phyloP scores from a whole-genome alignment of 2,888 invertebrate genomes.

The Tetheella fluctuosa region DNA sequence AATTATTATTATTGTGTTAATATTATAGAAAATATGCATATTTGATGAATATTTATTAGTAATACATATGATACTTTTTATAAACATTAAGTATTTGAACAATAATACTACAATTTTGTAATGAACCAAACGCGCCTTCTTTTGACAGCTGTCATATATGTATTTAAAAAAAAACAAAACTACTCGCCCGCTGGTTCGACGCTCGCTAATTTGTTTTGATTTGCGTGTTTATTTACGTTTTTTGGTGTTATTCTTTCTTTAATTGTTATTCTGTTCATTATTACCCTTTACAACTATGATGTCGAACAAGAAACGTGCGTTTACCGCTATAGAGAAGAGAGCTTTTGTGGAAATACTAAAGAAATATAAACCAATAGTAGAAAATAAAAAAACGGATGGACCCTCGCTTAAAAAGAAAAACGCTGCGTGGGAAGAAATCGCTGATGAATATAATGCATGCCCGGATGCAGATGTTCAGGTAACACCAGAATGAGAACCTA shows the following conservation, averaged over 20 bases:
- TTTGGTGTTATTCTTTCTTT: not conserved
- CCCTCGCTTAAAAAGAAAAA: slow-evolving; percentile 9
- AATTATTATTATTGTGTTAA: not conserved
- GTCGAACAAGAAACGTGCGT: slow-evolving; percentile 5
- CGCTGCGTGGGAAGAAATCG: slow-evolving; percentile 17
- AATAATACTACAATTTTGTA: not conserved
- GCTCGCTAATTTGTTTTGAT: slow-evolving; percentile 5
- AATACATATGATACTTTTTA: not conserved
- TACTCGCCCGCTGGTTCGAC: not conserved
- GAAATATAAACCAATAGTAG: slow-evolving; percentile 4
- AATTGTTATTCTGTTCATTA: not conserved
- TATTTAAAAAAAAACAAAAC: not conserved
- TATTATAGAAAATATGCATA: not conserved
- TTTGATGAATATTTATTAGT: not conserved
- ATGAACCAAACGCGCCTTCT: not conserved
- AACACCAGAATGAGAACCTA: not conserved
- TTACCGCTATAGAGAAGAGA: not conserved
- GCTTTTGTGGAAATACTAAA: slow-evolving; percentile 3
- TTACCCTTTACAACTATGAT: not conserved
- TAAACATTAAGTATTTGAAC: not conserved
- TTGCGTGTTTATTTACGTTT: slow-evolving; percentile 8
- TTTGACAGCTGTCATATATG: not conserved
- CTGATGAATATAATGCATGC: slow-evolving; percentile 18
- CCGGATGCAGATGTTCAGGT: slow-evolving; percentile 9
- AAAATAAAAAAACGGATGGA: slow-evolving; percentile 5